These are phyloP conservation scores for Platypus cylindrus DNA, from an alignment of 2,888 invertebrate genomes.

Conservation along the genomic window DNA sequence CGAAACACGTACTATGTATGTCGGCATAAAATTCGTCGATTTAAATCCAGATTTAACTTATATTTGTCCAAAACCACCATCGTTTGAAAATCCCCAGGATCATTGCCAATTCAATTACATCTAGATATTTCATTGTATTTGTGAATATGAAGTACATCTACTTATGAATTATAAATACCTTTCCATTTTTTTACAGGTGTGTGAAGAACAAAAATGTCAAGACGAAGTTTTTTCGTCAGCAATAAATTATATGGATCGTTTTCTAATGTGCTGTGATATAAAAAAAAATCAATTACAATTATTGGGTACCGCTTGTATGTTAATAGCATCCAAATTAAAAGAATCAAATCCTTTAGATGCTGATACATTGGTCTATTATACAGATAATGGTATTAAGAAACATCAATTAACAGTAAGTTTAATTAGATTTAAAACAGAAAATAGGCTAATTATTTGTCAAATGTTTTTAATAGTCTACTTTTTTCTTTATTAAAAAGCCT, in stretches of 20 bases:
- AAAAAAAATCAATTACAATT: constrained; percentile 81
- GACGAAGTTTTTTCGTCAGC: constrained; percentile 89
- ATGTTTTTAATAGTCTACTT: too few relatives aligned
- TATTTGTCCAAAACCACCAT: too few relatives aligned
- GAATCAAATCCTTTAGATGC: constrained; percentile 73
- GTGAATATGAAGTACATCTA: too few relatives aligned
- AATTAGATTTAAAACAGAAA: constrained; percentile 1
- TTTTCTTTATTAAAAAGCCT: too few relatives aligned
- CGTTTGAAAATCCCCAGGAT: too few relatives aligned
- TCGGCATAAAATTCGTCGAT: too few relatives aligned
- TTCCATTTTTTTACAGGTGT: constrained; percentile 67
- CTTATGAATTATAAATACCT: too few relatives aligned
- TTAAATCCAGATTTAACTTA: too few relatives aligned
- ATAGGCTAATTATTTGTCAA: too few relatives aligned
- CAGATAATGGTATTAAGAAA: constrained; percentile 82
- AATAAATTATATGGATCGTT: constrained; percentile 87
- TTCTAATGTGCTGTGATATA: constrained; percentile 72
- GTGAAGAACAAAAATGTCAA: constrained; percentile 85
- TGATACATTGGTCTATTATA: constrained; percentile 78
- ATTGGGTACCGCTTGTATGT: constrained; percentile 80
- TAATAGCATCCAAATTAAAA: constrained; percentile 85
- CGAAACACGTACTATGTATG: too few relatives aligned
- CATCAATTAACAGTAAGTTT: constrained; percentile 78
- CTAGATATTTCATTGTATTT: too few relatives aligned
- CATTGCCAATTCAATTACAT: too few relatives aligned